Percentiles rank a stretch among this genome's conserved stretches.
Evolutionary conservation across 2,113 vertebrate genomes (phyloP).

Genomic region (Melierax canorus): DNA sequence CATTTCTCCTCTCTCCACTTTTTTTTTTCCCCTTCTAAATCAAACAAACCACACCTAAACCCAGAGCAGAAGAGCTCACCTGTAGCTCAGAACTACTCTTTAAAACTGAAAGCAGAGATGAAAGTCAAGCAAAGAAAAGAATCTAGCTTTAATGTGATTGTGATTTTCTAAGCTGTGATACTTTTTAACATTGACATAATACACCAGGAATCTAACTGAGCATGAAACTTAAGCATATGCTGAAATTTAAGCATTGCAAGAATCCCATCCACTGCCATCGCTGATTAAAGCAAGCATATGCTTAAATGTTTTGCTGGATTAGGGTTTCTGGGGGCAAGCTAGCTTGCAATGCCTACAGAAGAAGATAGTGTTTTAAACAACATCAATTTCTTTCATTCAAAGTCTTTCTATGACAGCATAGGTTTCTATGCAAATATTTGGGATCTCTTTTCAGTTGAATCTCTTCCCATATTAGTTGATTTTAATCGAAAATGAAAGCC

Average conservation of each 20-base stretch:
- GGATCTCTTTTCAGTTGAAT: background rate
- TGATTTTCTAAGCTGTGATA: conserved; percentile 19
- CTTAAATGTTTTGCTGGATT: background rate
- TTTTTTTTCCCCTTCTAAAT: accelerated
- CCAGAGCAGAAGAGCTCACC: background rate
- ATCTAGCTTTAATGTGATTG: conserved; percentile 4
- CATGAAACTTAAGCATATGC: background rate
- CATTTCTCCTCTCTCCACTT: background rate
- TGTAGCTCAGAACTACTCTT: background rate
- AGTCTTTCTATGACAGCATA: background rate
- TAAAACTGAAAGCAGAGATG: background rate
- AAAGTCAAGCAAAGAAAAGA: background rate
- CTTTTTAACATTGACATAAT: background rate
- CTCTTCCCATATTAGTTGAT: background rate
- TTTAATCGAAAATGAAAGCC: background rate
- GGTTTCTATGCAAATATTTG: background rate
- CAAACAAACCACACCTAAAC: background rate
- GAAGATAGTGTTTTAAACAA: conserved; percentile 1
- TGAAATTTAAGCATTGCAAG: background rate
- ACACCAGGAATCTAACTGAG: background rate
- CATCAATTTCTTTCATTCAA: background rate
- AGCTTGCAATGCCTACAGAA: background rate
- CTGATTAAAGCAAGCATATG: background rate
- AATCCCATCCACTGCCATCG: background rate
- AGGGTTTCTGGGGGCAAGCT: background rate